Base-by-base conservation (phyloP, 2,797 vertebrate genomes). In the Melanotaenia maccullochi region DNA sequence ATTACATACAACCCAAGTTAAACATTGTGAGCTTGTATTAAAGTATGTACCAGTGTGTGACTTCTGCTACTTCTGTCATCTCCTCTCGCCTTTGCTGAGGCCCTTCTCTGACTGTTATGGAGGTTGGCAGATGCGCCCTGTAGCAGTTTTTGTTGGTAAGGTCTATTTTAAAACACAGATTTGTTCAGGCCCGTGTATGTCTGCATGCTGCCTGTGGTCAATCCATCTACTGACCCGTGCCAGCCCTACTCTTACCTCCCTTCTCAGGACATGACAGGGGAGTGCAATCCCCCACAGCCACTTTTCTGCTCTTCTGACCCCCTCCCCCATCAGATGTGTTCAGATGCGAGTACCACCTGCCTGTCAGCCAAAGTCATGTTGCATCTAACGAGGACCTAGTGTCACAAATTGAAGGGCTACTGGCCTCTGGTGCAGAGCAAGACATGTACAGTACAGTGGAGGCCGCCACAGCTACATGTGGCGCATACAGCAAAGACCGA, bases 141-240 rank as follows among this genome's bases (percentile, higher is more conserved):
- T 51, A 65, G 87, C 44, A 36, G 35, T 71, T 71, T 89, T 78
- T 75, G 79, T 85, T 69, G 65, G 55, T 83, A 38, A 73, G 42
- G 64, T 87, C 86, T 90, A 92, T 91, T 93, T 92, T 89, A 67
- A 85, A 92, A 86, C 85, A 66, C 82, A 80, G 71, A 89, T 85
- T 87, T 8, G 60, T 78, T 77, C 40, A 40, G 85, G 77, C 68
- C 60, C 73, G 77, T 84, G 85, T 83, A 82, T 75, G 83, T 89
- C 71, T 89, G 84, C 79, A 84, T 85, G 87, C 79, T 52, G 85
- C 90, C 87, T 62, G 74, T 56, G 87, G 88, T 91, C 72, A 78
- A 83, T 71, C 75, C 69, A 68, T 85, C 70, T 70, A 22, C 71
- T 81, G 85, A 89, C 89, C 90, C 59, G 1, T 76, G 74, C 80